Evolutionary conservation across 2,888 invertebrate genomes (phyloP), one percentile per base, ranked within the genome.

Genomic region (Lapara coniferarum): DNA sequence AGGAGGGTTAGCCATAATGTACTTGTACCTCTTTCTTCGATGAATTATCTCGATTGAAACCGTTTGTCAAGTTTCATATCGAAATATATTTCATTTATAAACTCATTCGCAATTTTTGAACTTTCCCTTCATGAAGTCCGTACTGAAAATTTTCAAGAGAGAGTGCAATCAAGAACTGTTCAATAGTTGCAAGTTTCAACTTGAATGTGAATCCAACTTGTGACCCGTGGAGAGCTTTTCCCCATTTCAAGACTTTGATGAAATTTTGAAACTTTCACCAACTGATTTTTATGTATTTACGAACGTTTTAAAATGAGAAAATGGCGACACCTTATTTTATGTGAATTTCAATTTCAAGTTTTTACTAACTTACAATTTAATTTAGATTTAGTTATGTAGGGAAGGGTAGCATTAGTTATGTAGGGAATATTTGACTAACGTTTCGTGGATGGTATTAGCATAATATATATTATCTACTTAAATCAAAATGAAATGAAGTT

Each of bases 91-190:
- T 77, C 74, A 76, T 77, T 76, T 75, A 74, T 77, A 79, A 76
- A 78, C 78, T 75, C 79, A 72, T 75, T 74, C 70, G 71, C 70
- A 75, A 77, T 75, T 74, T 70, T 74, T 70, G 70, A 82, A 81
- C 75, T 79, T 77, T 71, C 72, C 72, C 74, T 76, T 71, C 74
- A 79, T 80, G 84, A 63, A 84, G 84, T 88, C 86, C 87, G 89
- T 85, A 82, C 81, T 83, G 78, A 80, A 89, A 89, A 86, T 85
- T 83, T 83, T 81, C 79, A 81, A 85, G 84, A 84, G 79, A 78
- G 81, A 84, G 83, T 86, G 90, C 91, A 91, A 91, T 92, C 91
- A 90, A 83, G 86, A 79, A 80, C 82, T 77, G 83, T 87, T 85
- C 85, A 86, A 89, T 86, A 84, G 82, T 79, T 77, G 80, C 85